Conservation (phyloP, 1,140 invertebrate genomes). For the Leptopilina clavipes region DNA sequence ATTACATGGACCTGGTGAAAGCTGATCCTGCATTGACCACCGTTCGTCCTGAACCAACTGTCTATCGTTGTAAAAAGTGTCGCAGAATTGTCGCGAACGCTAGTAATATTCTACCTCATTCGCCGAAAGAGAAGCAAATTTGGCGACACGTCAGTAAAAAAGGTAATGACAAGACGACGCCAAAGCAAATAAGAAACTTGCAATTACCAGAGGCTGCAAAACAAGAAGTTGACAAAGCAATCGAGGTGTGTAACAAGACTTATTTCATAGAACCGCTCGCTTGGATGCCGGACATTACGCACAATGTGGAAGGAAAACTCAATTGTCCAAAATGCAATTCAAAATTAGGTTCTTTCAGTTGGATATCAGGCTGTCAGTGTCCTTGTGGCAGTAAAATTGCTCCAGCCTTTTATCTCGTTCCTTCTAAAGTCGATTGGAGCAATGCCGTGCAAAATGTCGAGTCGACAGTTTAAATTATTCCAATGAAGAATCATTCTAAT, state of each 20-base stretch:
- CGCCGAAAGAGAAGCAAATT: slow-evolving; percentile 74
- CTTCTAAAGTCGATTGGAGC: slow-evolving; percentile 90
- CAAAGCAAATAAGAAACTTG: slow-evolving; percentile 52
- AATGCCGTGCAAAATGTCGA: slow-evolving; percentile 91
- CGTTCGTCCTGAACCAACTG: slow-evolving; percentile 85
- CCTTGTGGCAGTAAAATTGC: slow-evolving; percentile 89
- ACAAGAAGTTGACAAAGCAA: slow-evolving; percentile 62
- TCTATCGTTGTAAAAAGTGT: slow-evolving; percentile 85
- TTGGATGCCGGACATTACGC: slow-evolving; percentile 86
- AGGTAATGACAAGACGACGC: slow-evolving; percentile 48
- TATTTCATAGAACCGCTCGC: slow-evolving; percentile 87
- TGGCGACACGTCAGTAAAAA: slow-evolving; percentile 72
- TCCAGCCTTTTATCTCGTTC: slow-evolving; percentile 89
- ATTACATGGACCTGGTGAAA: slow-evolving; percentile 84
- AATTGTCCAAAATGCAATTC: slow-evolving; percentile 87
- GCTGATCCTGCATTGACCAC: slow-evolving; percentile 85
- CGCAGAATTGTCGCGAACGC: slow-evolving; percentile 86
- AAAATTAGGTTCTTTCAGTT: slow-evolving; percentile 89
- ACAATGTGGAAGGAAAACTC: slow-evolving; percentile 84
- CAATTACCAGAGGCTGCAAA: slow-evolving; percentile 62
- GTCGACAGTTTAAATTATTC: slow-evolving; percentile 84
- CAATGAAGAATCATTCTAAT: too few relatives aligned
- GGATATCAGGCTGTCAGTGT: slow-evolving; percentile 86
- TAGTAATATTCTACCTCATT: slow-evolving; percentile 84
- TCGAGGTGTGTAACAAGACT: slow-evolving; percentile 79